phyloP scores from a whole-genome alignment of 2,797 vertebrate species.

The Erpetoichthys calabaricus region DNA sequence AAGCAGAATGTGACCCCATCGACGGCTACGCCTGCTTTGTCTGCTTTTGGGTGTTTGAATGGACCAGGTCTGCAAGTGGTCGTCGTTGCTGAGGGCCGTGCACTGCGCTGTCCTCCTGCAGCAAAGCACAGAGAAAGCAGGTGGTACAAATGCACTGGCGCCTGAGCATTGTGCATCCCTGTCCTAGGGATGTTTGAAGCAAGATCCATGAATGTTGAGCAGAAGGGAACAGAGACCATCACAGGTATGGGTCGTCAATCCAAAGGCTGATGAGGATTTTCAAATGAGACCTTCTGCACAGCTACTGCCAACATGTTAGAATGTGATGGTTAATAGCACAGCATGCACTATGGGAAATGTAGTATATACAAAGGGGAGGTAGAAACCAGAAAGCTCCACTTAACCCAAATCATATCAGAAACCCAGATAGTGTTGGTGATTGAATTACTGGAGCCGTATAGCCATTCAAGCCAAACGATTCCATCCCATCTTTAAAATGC shows the following conservation, averaged over 20 bases:
- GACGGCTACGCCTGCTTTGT: not conserved
- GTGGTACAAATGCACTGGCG: constrained; percentile 9
- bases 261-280: too few species aligned
- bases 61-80: not conserved
- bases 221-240: constrained; percentile 60
- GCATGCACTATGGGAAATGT: too few species aligned
- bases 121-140: constrained; percentile 15
- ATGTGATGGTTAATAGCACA: too few species aligned
- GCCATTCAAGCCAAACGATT: too few species aligned
- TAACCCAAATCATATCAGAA: too few species aligned
- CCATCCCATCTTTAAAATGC: too few species aligned
- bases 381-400: too few species aligned
- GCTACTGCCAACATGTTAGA: too few species aligned
- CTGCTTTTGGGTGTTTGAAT: not conserved
- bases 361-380: too few species aligned
- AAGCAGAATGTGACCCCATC: not conserved
- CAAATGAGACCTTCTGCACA: too few species aligned
- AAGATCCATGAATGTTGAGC: constrained; percentile 68
- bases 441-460: too few species aligned
- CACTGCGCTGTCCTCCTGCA: constrained; percentile 19
- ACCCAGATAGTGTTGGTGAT: too few species aligned
- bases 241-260: constrained; percentile 45
- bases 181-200: constrained; percentile 59
- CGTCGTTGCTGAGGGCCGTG: not conserved
- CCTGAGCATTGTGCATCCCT: constrained; percentile 30